Base-by-base conservation (phyloP, 2,113 vertebrate genomes). In the Euleptes europaea region DNA sequence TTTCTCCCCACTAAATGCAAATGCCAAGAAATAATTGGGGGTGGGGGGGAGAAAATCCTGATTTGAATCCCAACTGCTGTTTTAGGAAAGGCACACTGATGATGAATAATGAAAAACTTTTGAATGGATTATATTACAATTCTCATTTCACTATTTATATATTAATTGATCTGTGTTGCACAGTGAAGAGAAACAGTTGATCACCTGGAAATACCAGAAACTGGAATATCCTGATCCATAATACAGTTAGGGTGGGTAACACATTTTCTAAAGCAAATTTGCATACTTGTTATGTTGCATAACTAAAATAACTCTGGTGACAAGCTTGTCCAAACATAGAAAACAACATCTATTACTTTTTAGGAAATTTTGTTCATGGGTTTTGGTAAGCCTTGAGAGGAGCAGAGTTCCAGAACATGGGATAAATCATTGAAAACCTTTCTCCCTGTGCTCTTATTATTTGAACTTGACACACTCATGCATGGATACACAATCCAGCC, bases 1-100 rank as follows among this genome's bases (percentile, higher is more conserved):
- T 1, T 73, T 83, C 17, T 19, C 80, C 60, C 11, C 84, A 70
- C n/a, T 88, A 72, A 87, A 90, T 88, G 33, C 63, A 89, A 86
- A 57, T 0, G 23, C 60, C 60, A 63, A 63, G 26, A 63, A 63
- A 63, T 63, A 28, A 44, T 3, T 28, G 19, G 54, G 21, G 54
- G 21, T 4, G 4, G 60, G 26, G 26, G 21, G 9, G 60, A 63
- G 60, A 63, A 28, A 63, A 63, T 63, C 60, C 60, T 63, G 60
- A 63, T 66, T 17, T 84, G 60, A 76, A 51, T 67, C 23, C 38
- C 47, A 31, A 10, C 60, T 57, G 13, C 28, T 33, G 71, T 72
- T 42, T 57, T 23, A 72, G 4, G 57, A 49, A 15, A n/a, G 35
- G 26, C 8, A 54, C 1, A 49, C 42, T 33, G n/a, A 74, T 10